Base-by-base conservation (phyloP, 2,888 invertebrate genomes). In the Dascillus cervinus region DNA sequence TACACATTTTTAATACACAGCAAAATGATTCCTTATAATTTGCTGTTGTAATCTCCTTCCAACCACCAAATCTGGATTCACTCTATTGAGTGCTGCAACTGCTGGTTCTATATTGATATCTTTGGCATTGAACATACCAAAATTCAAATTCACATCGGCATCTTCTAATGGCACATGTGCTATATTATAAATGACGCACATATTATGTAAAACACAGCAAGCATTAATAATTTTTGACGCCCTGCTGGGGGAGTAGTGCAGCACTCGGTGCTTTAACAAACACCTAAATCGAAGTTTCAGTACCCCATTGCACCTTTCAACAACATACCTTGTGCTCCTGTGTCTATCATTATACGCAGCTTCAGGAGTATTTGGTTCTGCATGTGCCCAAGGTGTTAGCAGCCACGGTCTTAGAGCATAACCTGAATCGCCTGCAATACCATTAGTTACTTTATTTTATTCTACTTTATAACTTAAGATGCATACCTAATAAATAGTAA, bases 201-300 rank as follows among this genome's bases (percentile, higher is more conserved):
- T 41, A 17, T 47, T 45, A 19, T 48, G 43, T 5, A 48, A 31
- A n/a, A 43, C 28, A 3, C 20, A 21, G 29, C 47, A 49, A 3
- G 49, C 29, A 29, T 45, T 41, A 4, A 46, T 36, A 21, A 49
- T 42, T 22, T 22, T 34, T 3, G 34, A 27, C 12, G 36, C 38
- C 9, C 27, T 26, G 9, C 22, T 31, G 19, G 44, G 39, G 5
- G 22, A 5, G 30, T 48, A 48, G 32, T 48, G 45, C 4, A 49
- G 27, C 1, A 34, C 34, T 8, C 47, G 31, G 22, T 47, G 41
- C 28, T 41, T 47, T 13, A 36, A 24, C 3, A 47, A 27, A 22
- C 46, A 46, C 8, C 44, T 11, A 33, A 42, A 48, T 13, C 44
- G 13, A 29, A 29, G 34, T 33, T 47, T 46, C 11, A 49, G 31